A percentile compares a stretch with the other conserved stretches of the same genome.
Evolutionary conservation across 2,797 vertebrate genomes (phyloP).

Genomic region (Alca torda): DNA sequence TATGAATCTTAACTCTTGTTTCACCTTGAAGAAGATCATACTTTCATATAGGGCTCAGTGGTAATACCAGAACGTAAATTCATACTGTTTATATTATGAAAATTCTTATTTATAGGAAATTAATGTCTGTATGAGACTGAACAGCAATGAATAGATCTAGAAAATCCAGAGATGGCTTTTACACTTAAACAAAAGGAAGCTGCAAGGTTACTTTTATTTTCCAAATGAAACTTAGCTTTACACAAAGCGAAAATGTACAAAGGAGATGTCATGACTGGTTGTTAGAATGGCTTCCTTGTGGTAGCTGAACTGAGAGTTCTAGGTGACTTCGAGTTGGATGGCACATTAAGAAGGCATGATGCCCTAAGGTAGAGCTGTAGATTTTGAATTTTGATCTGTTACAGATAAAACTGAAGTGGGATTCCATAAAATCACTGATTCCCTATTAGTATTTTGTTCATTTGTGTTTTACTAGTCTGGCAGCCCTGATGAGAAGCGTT

Average conservation of each 20-base stretch:
- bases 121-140: not conserved
- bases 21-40: not conserved
- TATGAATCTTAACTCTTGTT: not conserved
- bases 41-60: not conserved
- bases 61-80: not conserved
- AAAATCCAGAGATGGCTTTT: not conserved
- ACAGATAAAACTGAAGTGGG: not conserved
- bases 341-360: not conserved
- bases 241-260: not conserved
- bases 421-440: not conserved
- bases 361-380: not conserved
- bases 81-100: not conserved
- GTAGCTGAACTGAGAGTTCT: not conserved
- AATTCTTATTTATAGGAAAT: not conserved
- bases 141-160: not conserved
- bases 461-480: not conserved
- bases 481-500: not conserved
- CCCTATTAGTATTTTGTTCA: not conserved
- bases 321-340: not conserved
- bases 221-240: not conserved
- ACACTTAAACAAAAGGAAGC: not conserved
- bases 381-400: not conserved
- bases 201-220: not conserved
- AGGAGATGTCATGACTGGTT: not conserved
- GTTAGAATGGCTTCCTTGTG: not conserved